Base-by-base conservation (phyloP, 1,140 invertebrate genomes). In the Rhopalosiphum maidis region DNA sequence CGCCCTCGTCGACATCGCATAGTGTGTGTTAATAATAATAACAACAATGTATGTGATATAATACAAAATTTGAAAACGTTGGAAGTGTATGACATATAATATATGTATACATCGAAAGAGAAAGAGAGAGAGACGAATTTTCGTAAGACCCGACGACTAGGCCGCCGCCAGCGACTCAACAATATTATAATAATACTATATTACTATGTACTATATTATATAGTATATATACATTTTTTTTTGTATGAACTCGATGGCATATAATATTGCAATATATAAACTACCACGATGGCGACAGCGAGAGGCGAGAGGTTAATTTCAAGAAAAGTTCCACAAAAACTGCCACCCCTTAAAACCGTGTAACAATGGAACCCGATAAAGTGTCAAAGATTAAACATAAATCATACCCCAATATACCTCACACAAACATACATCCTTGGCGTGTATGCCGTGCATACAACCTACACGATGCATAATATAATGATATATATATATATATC, bases 311-410 rank as follows among this genome's bases (percentile, higher is more conserved):
- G 43, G 85, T 86, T 86, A 46, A 46, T 86, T 86, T 86, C 25
- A 25, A 46, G 25, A 86, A 86, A 43, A 86, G 30, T 86, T 86
- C 6, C 25, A 5, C 25, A 11, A 46, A 86, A 86, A 86, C 85
- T 41, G 6, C 85, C 85, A 11, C 41, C 85, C 85, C 41, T 86
- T 43, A 46, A 86, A 86, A 86, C 23, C 41, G 37, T 86, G 15
- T 18, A 86, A 86, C 85, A 86, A 86, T 86, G 25, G 43, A n/a
- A 30, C 41, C 41, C 23, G 87, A 51, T 55, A 89, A 89, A 89
- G 51, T 55, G 87, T 55, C 87, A 89, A 89, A 89, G 87, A 89
- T 89, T 51, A 51, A 55, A 54, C 48, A 89, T 89, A 54, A 89
- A 89, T 89, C 87, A 89, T 89, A 54, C 11, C 30, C 48, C 46